Evolutionary conservation across 2,113 vertebrate genomes (phyloP).

Genomic region (Strix aluco): DNA sequence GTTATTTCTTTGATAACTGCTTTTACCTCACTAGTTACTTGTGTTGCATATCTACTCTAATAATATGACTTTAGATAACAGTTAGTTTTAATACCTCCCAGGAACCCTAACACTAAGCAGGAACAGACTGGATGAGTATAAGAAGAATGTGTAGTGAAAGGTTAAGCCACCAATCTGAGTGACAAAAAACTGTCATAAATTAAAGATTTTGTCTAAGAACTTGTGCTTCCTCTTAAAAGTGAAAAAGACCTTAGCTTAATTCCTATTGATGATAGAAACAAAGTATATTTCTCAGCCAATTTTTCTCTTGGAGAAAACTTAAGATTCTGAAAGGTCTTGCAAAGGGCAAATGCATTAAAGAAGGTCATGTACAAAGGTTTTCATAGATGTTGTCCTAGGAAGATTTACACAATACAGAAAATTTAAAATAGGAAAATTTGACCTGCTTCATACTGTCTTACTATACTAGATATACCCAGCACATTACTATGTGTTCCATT

Average conservation of each 20-base stretch:
- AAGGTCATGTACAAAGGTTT: neutral
- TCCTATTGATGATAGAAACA: neutral
- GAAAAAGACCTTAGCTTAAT: neutral
- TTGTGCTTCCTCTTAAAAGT: neutral
- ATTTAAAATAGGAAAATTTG: neutral
- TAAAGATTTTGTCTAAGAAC: neutral
- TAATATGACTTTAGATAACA: neutral
- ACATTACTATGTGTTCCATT: neutral
- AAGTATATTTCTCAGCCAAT: neutral
- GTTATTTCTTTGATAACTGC: neutral
- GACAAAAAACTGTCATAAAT: neutral
- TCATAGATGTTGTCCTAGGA: neutral
- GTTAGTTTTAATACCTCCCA: neutral
- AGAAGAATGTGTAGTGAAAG: neutral
- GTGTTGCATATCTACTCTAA: neutral
- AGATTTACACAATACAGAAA: neutral
- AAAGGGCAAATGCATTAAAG: neutral
- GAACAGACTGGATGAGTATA: neutral
- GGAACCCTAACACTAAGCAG: neutral
- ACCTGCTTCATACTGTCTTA: neutral
- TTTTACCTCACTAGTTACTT: neutral
- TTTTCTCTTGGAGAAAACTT: neutral
- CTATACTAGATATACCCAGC: neutral
- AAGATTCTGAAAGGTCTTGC: neutral
- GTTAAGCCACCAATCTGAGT: neutral